A percentile compares a stretch with the other conserved stretches of the same genome.
phyloP scores from a whole-genome alignment of 2,113 vertebrate species.

The Leptobrachium leishanense region DNA sequence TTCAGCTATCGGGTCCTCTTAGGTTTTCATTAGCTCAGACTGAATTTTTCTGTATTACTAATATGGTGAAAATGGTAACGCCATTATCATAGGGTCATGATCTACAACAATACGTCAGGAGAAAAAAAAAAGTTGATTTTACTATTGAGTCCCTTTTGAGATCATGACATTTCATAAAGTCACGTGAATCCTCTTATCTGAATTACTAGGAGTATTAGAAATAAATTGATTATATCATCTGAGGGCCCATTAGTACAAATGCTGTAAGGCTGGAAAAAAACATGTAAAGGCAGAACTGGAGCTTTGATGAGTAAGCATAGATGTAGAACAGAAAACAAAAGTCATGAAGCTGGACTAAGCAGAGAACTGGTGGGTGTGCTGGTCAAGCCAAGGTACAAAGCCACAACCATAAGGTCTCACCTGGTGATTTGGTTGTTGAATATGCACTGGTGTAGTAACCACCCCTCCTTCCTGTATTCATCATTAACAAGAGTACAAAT shows the following conservation, averaged over 20 bases:
- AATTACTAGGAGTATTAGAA: no score
- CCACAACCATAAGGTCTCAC: slow-evolving; percentile 75
- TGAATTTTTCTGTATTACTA: no score
- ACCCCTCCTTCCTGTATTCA: slow-evolving; percentile 82
- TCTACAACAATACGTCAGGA: no score
- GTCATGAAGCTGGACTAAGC: slow-evolving; percentile 57
- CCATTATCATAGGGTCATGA: no score
- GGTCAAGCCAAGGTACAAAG: slow-evolving; percentile 62
- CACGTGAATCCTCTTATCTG: no score
- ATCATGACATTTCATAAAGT: no score
- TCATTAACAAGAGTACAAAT: slow-evolving; percentile 62
- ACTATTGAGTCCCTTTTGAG: no score
- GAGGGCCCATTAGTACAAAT: background rate
- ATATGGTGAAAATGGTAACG: no score
- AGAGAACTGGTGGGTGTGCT: slow-evolving; percentile 54
- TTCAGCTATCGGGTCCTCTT: background rate
- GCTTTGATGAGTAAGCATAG: slow-evolving; percentile 37
- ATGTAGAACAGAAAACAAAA: background rate
- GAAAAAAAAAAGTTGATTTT: no score
- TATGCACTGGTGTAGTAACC: slow-evolving; percentile 81
- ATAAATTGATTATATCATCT: no score
- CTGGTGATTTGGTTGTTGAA: slow-evolving; percentile 87
- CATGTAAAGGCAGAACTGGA: background rate
- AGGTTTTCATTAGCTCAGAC: no score
- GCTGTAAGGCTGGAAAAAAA: background rate